Evolutionary conservation across 2,888 invertebrate species (phyloP).

Genomic region (Caenorhabditis drosophilae): DNA sequence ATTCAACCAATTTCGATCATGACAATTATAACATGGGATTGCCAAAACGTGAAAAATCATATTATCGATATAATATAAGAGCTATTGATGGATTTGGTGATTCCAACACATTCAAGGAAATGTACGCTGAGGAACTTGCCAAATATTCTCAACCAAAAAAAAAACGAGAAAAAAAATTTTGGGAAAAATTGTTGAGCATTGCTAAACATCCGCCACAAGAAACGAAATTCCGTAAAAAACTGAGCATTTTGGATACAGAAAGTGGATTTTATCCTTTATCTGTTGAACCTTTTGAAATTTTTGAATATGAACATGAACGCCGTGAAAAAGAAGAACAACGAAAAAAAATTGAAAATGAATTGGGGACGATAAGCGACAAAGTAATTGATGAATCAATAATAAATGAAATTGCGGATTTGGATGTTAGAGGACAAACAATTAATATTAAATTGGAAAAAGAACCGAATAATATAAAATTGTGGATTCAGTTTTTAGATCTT

Average conservation of each 20-base stretch:
- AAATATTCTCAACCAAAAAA: too few relatives aligned
- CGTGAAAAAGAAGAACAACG: background rate
- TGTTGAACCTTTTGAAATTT: background rate
- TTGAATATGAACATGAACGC: conserved; percentile 2
- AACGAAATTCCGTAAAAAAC: background rate
- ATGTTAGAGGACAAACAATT: background rate
- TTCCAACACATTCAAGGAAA: background rate
- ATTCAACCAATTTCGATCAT: background rate
- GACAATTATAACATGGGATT: conserved; percentile 5
- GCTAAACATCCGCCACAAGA: conserved; percentile 5
- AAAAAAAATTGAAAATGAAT: background rate
- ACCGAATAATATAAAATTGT: background rate
- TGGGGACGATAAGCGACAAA: background rate
- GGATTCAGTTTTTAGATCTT: conserved; percentile 5
- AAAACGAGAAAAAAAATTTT: conserved; percentile 1
- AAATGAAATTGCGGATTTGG: conserved; percentile 1
- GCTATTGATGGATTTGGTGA: conserved; percentile 5
- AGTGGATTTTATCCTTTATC: background rate
- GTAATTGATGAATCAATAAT: background rate
- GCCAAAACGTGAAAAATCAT: background rate
- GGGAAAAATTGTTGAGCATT: background rate
- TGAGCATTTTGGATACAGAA: background rate
- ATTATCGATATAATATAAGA: conserved; percentile 1
- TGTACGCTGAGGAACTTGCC: background rate
- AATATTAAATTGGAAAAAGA: background rate